Base-by-base conservation (phyloP, 2,888 invertebrate genomes). In the Cabera pusaria region DNA sequence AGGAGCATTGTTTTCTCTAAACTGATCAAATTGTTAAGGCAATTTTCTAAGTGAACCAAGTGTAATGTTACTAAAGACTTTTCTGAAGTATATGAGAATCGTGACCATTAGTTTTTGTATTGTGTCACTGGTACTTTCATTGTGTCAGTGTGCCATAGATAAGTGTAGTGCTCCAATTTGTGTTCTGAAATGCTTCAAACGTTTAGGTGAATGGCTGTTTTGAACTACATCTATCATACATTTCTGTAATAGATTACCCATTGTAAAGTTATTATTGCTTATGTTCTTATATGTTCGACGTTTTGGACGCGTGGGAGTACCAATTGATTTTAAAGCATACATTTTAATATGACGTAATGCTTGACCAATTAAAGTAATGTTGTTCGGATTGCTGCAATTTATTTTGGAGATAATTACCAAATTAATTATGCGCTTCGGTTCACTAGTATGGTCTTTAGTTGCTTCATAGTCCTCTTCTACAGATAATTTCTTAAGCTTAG, bases 191-290 rank as follows among this genome's bases (percentile, higher is more conserved):
- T 36, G 23, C 12, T 35, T 29, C n/a, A 32, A 45, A 32, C 36
- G 20, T 27, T 28, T 41, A 37, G 24, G 48, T 49, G 46, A 52
- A 49, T 48, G 51, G 48, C 24, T 41, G 32, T 49, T 48, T 48
- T 48, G 44, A n/a, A n/a, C n/a, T n/a, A n/a, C 48, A 44, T 44
- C 41, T 37, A 42, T 18, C 23, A 22, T 14, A 14, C 4, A 4
- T 14, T 14, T 3, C 14, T 14, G 4, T 14, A 14, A 14, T 14
- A 17, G 31, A 29, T 41, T 38, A 39, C 31, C 24, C 4, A 14
- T 14, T 14, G 14, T 14, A 14, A 3, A 14, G 14, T 14, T 14
- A 2, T 14, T 3, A 3, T 2, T 14, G 2, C 2, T 14, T 14
- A 14, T 3, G 14, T 14, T 3, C 4, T 14, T 14, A 4, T 14